Conservation (phyloP, 2,797 vertebrate genomes). For the Myoxocephalus aenaeus region DNA sequence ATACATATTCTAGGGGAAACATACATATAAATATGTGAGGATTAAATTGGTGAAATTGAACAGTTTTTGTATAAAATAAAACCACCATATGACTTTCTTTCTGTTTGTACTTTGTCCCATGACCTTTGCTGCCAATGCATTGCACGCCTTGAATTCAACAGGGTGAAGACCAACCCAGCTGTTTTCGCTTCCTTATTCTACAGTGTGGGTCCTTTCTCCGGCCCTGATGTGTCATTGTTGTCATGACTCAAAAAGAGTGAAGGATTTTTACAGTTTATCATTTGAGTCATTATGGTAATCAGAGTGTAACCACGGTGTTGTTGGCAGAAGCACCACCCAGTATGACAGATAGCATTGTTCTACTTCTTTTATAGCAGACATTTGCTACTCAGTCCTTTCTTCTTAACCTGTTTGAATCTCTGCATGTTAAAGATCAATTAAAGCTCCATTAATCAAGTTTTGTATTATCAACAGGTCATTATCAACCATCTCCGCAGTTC, state of each 20-base stretch:
- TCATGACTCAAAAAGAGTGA: slow-evolving; percentile 61
- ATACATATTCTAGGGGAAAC: neutral
- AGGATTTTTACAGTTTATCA: slow-evolving; percentile 12
- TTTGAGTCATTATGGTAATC: slow-evolving; percentile 60
- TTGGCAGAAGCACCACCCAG: slow-evolving; percentile 43
- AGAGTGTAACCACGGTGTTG: slow-evolving; percentile 5
- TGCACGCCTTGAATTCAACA: neutral
- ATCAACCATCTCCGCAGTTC: neutral
- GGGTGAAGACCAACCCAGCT: slow-evolving; percentile 8
- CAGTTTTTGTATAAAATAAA: neutral
- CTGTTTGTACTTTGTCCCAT: neutral
- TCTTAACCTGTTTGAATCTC: neutral
- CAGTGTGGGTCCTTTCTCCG: slow-evolving; percentile 24
- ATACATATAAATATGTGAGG: neutral
- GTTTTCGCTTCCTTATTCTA: slow-evolving; percentile 41
- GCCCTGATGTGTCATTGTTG: slow-evolving; percentile 34
- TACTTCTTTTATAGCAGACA: neutral
- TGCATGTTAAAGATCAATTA: neutral
- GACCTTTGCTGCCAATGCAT: neutral
- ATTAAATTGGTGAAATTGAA: neutral
- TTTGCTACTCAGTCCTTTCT: neutral
- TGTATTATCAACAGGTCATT: neutral
- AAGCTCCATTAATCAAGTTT: neutral
- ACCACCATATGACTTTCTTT: neutral
- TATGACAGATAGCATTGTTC: slow-evolving; percentile 39